Conservation (phyloP, 64 coral and sea anemone genomes). For the Exaiptasia diaphana region DNA sequence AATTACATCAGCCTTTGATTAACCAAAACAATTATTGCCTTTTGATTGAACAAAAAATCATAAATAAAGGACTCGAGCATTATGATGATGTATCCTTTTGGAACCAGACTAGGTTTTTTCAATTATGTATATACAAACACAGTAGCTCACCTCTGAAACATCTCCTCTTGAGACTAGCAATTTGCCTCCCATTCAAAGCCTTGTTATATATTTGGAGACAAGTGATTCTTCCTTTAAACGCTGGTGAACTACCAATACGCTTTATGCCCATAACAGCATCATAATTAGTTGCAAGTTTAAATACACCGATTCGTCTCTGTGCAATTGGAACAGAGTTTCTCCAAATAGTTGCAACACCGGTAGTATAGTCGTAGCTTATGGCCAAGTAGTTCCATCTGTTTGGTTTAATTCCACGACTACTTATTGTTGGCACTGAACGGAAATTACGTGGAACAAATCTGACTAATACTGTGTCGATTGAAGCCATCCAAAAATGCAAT, state of each 20-base stretch:
- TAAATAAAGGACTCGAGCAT: too few species aligned
- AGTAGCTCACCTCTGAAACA: conserved; percentile 51
- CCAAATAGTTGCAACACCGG: conserved; percentile 47
- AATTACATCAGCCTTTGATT: too few species aligned
- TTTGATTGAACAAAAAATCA: too few species aligned
- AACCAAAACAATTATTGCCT: too few species aligned
- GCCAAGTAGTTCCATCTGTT: conserved; percentile 53
- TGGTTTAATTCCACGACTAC: conserved; percentile 35
- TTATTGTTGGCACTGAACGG: conserved; percentile 23
- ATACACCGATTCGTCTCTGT: conserved; percentile 40
- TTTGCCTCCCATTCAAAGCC: conserved; percentile 50
- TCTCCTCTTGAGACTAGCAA: background rate
- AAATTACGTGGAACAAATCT: conserved; percentile 52
- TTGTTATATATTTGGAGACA: conserved; percentile 54
- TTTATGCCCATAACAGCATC: conserved; percentile 42
- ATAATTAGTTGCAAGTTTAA: conserved; percentile 50
- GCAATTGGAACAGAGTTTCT: conserved; percentile 43
- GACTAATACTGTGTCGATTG: conserved; percentile 11
- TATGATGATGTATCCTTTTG: too few species aligned
- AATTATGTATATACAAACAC: too few species aligned
- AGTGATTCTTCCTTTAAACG: conserved; percentile 36
- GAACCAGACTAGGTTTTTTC: too few species aligned
- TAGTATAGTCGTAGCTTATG: conserved; percentile 40
- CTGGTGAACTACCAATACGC: background rate
- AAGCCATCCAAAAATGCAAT: conserved; percentile 69